Percentiles rank a stretch among this genome's conserved stretches.
phyloP scores from a whole-genome alignment of 2,113 vertebrate species.

The Alethe castanea region DNA sequence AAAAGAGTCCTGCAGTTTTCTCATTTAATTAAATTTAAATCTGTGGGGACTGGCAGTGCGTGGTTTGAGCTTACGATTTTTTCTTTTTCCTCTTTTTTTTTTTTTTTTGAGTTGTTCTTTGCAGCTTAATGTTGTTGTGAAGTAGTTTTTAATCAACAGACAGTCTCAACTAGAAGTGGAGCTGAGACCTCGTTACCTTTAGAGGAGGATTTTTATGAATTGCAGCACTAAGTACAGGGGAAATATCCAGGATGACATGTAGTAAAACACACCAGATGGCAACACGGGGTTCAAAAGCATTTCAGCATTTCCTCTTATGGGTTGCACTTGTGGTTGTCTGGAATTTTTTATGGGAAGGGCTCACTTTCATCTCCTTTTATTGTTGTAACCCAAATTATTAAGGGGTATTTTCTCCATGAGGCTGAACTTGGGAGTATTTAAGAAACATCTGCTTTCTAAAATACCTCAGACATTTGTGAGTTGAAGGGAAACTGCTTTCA shows the following conservation, averaged over 20 bases:
- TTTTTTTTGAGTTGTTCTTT: neutral
- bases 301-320: neutral
- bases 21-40: slow-evolving; percentile 58
- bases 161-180: neutral
- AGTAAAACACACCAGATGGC: neutral
- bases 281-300: neutral
- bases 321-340: neutral
- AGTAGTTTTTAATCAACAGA: slow-evolving; percentile 43
- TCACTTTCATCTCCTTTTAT: neutral
- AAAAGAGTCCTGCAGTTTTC: neutral
- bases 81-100: neutral
- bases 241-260: neutral
- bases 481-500: neutral
- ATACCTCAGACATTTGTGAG: neutral
- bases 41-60: neutral
- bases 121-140: neutral
- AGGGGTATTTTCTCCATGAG: neutral
- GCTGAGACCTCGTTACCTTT: neutral
- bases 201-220: slow-evolving; percentile 1
- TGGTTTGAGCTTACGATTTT: neutral
- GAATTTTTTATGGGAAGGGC: neutral
- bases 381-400: neutral
- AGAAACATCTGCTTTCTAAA: neutral
- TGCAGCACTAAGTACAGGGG: neutral
- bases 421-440: neutral